Evolutionary conservation across 2,888 invertebrate species (phyloP).

Genomic region (Aporophyla lueneburgensis): DNA sequence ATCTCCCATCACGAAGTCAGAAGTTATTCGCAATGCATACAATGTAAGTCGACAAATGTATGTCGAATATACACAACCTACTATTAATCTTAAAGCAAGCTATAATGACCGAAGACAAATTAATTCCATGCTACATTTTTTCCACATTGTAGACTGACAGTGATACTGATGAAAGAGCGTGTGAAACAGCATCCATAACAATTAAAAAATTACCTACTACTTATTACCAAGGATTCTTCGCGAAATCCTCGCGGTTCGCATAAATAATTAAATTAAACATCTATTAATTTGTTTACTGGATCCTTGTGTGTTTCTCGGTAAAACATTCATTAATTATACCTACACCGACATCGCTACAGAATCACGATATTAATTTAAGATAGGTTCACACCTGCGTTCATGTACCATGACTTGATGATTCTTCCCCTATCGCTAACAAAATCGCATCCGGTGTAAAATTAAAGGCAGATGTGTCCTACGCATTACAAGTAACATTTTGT

Average conservation of each 20-base stretch:
- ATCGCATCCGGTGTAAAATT: constrained; percentile 37
- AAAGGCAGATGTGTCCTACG: constrained; percentile 54
- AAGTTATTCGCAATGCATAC: constrained; percentile 1
- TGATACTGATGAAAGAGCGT: constrained; percentile 47
- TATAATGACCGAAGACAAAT: constrained; percentile 24
- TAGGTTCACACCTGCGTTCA: constrained; percentile 52
- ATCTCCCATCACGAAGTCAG: not conserved
- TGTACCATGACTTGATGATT: constrained; percentile 47
- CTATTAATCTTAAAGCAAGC: not conserved
- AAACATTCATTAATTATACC: constrained; percentile 46
- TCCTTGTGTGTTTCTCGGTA: constrained; percentile 62
- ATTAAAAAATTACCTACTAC: constrained; percentile 46
- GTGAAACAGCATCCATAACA: constrained; percentile 44
- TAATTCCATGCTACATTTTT: constrained; percentile 23
- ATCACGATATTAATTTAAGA: constrained; percentile 51
- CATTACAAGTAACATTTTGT: constrained; percentile 52
- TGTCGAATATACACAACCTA: not conserved
- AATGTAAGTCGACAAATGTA: constrained; percentile 25
- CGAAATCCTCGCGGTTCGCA: constrained; percentile 46
- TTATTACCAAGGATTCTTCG: constrained; percentile 37
- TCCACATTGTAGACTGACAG: constrained; percentile 7
- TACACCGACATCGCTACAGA: constrained; percentile 25
- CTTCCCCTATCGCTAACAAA: constrained; percentile 46
- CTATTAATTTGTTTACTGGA: constrained; percentile 51
- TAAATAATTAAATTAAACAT: constrained; percentile 60